Percentiles rank a stretch among this genome's conserved stretches.
These are phyloP conservation scores for Thereva unica DNA, from an alignment of 2,888 invertebrate genomes.

Conservation along the genomic window DNA sequence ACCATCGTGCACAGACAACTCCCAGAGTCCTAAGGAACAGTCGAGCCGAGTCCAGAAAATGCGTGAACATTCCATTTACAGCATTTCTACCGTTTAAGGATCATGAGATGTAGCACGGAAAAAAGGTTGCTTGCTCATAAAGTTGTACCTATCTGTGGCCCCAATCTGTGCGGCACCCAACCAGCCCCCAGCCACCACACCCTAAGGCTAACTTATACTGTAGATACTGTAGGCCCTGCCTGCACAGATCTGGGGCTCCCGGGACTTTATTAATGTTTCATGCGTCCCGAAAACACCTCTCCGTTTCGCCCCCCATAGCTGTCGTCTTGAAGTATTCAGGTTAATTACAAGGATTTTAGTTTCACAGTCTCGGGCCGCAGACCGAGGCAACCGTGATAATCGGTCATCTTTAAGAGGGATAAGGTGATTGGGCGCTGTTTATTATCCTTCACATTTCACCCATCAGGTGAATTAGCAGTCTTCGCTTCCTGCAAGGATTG, in stretches of 20 bases:
- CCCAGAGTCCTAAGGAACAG: too few relatives aligned
- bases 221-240: background rate
- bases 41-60: too few relatives aligned
- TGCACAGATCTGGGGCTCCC: background rate
- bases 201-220: too few relatives aligned
- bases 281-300: background rate
- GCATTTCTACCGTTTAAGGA: too few relatives aligned
- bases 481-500: too few relatives aligned
- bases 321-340: too few relatives aligned
- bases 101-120: background rate
- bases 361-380: background rate
- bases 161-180: too few relatives aligned
- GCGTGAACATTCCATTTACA: too few relatives aligned
- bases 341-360: background rate
- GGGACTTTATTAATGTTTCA: constrained; percentile 8
- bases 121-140: background rate
- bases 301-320: too few relatives aligned
- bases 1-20: too few relatives aligned
- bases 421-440: constrained; percentile 6
- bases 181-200: background rate
- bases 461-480: background rate
- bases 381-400: constrained; percentile 2
- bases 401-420: constrained; percentile 3
- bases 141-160: background rate
- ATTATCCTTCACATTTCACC: background rate